phyloP scores from a whole-genome alignment of 1,140 invertebrate species.

The Drosophila rhopaloa region DNA sequence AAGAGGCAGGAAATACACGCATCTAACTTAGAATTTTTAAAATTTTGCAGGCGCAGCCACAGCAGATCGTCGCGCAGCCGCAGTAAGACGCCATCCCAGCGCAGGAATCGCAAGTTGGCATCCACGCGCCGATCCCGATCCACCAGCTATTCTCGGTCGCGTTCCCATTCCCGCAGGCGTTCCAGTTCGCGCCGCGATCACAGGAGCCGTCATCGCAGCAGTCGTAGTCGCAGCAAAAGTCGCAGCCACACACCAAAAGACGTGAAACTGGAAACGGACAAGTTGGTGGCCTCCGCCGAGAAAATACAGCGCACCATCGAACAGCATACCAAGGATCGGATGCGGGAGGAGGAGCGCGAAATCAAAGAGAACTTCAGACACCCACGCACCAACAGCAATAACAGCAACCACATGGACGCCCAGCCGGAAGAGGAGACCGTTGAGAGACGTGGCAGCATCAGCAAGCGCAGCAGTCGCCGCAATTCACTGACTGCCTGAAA shows the following conservation, averaged over 20 bases:
- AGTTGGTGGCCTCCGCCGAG: constrained; percentile 75
- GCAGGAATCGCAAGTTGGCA: constrained; percentile 73
- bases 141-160: constrained; percentile 84
- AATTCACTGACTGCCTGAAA: constrained; percentile 55
- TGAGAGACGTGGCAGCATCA: constrained; percentile 33
- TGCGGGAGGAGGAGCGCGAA: constrained; percentile 74
- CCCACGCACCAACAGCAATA: constrained; percentile 24
- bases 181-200: constrained; percentile 78
- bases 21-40: not conserved
- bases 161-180: constrained; percentile 82
- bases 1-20: no score
- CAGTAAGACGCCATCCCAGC: constrained; percentile 57
- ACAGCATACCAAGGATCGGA: constrained; percentile 73
- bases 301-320: constrained; percentile 79
- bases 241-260: constrained; percentile 37
- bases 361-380: constrained; percentile 70
- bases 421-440: not conserved
- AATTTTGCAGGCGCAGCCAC: constrained; percentile 50
- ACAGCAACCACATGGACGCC: constrained; percentile 11
- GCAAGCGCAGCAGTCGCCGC: constrained; percentile 55
- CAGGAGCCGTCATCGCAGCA: constrained; percentile 53
- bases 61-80: constrained; percentile 67
- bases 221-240: constrained; percentile 50
- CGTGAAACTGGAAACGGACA: constrained; percentile 70
- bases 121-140: constrained; percentile 80